Evolutionary conservation across 2,113 vertebrate species (phyloP), one percentile per base, ranked within the genome.

Genomic region (Poeciliopsis prolifica): DNA sequence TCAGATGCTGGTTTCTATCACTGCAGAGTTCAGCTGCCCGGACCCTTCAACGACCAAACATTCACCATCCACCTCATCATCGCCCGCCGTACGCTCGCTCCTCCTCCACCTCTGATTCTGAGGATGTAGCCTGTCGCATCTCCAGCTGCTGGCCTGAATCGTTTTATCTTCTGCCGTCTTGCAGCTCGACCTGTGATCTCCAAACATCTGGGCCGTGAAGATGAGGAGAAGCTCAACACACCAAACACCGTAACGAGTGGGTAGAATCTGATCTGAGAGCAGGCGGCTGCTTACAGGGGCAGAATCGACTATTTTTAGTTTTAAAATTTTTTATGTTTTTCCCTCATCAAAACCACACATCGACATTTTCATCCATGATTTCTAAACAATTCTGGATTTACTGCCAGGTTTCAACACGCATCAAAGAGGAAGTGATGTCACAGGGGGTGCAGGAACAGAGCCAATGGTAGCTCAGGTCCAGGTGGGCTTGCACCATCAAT

Each of bases 41-140:
- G 93, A 3, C 78, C 63, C 13, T 94, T 94, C 78, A 94, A 94
- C 24, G 94, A 94, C 83, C 75, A 81, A 12, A 92, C 78, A 0
- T 42, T 65, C 71, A 78, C 24, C 33, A 37, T 93, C 15, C 81
- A 85, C 78, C 89, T 94, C 28, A 88, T 92, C 69, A 71, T 94
- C 78, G 61, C 75, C 72, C 69, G 4, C 33, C 58, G 91, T 93
- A 72, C 29, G 90, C 75, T 42, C 58, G 19, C 14, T 2, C 3
- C n/a, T 6, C 12, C 5, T 6, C 17, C 8, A 11, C 28, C 12
- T 30, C 9, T 31, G 40, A 42, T 14, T 42, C 40, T 42, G 40
- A 42, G 11, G 35, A 37, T 12, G 40, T 42, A 48, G 4, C 4
- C 44, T 19, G 15, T 1, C 5, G 1, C 5, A 19, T 48, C 44